Conservation (phyloP, 2,797 vertebrate genomes). For the Erethizon dorsatum region DNA sequence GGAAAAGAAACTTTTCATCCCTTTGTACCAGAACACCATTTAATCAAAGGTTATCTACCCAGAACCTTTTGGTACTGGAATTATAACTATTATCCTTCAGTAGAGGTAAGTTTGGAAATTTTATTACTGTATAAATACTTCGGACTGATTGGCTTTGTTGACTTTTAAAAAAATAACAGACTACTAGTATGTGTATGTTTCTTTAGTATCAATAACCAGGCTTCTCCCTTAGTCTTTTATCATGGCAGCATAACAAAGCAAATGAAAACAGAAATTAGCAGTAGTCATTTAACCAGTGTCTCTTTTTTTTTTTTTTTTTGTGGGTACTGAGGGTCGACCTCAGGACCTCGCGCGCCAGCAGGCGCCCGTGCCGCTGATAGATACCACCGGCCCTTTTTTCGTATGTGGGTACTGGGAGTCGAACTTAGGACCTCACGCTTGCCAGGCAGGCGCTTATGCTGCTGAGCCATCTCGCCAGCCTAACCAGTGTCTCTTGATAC, state of each 20-base stretch:
- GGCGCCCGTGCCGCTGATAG: too few species aligned
- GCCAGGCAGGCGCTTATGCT: too few species aligned
- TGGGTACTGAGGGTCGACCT: too few species aligned
- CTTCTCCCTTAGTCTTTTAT: not conserved
- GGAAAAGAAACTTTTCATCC: slow-evolving; percentile 98
- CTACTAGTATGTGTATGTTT: slow-evolving; percentile 37
- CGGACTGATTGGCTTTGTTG: slow-evolving; percentile 2
- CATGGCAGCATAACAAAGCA: not conserved
- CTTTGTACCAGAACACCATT: slow-evolving; percentile 96
- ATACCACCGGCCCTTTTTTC: too few species aligned
- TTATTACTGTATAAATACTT: slow-evolving; percentile 55
- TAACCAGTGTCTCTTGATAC: not conserved
- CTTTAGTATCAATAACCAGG: slow-evolving; percentile 27
- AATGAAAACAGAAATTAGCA: not conserved
- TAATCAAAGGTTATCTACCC: slow-evolving; percentile 93
- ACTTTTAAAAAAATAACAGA: not conserved
- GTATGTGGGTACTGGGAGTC: too few species aligned
- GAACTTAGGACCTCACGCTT: too few species aligned
- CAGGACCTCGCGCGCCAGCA: too few species aligned
- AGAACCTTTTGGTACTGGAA: slow-evolving; percentile 99
- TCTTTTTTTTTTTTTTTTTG: not conserved
- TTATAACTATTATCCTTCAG: slow-evolving; percentile 96
- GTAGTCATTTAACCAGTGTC: not conserved
- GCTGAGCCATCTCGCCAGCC: too few species aligned
- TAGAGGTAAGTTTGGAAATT: slow-evolving; percentile 92